A percentile compares a stretch with the other conserved stretches of the same genome.
phyloP scores from a whole-genome alignment of 2,797 vertebrate species.

The Helostoma temminkii region DNA sequence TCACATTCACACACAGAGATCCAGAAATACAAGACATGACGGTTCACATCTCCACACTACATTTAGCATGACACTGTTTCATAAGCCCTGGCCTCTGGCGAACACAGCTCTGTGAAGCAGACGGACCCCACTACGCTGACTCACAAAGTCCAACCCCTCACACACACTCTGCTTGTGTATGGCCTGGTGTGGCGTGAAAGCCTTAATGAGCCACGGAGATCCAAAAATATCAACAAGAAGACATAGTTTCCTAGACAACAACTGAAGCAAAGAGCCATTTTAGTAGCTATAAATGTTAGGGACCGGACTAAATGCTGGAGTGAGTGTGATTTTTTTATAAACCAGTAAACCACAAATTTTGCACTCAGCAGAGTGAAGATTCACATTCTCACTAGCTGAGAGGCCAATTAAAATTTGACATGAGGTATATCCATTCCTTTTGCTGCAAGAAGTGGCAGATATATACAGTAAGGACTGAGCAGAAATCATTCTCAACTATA shows the following conservation, averaged over 20 bases:
- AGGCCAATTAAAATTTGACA: constrained; percentile 37
- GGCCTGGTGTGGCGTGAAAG: constrained; percentile 49
- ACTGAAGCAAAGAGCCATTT: constrained; percentile 27
- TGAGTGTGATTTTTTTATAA: neutral
- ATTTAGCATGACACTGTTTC: constrained; percentile 72
- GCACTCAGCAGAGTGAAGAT: constrained; percentile 5
- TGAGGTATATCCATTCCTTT: constrained; percentile 8
- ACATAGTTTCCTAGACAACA: constrained; percentile 56
- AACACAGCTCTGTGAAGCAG: constrained; percentile 65
- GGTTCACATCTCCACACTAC: constrained; percentile 62
- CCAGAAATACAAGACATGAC: constrained; percentile 19
- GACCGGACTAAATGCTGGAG: neutral
- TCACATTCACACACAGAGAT: constrained; percentile 3
- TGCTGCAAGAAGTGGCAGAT: constrained; percentile 33
- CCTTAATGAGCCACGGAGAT: constrained; percentile 63
- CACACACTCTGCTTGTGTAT: constrained; percentile 21
- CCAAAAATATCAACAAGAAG: constrained; percentile 61
- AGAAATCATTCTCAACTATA: neutral
- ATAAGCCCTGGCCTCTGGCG: constrained; percentile 68
- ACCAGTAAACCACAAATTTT: neutral
- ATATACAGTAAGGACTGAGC: constrained; percentile 6
- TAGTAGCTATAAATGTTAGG: neutral
- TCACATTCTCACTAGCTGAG: constrained; percentile 3
- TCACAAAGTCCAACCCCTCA: constrained; percentile 42
- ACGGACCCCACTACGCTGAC: constrained; percentile 53